A percentile compares a stretch with the other conserved stretches of the same genome.
phyloP scores from a whole-genome alignment of 2,113 vertebrate species.

The Coptodon bakossiorum region DNA sequence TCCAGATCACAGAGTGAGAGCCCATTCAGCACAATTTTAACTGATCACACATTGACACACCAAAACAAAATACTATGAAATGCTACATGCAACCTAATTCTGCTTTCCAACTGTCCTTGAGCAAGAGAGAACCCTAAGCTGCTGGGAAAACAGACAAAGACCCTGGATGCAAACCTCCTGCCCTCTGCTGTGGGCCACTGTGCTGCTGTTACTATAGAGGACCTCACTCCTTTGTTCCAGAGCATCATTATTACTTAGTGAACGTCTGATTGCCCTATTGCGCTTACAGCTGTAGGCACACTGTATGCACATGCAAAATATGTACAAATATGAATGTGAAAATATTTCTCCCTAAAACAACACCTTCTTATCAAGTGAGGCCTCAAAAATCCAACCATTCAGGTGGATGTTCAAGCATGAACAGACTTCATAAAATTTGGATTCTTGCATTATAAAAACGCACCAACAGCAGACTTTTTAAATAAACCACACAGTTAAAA shows the following conservation, averaged over 20 bases:
- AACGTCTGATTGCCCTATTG: fast-evolving
- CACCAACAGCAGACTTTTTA: background rate
- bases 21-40: background rate
- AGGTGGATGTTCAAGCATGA: fast-evolving
- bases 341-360: fast-evolving
- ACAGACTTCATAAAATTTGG: background rate
- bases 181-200: background rate
- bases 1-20: background rate
- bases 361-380: background rate
- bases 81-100: background rate
- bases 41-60: background rate
- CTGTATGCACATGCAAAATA: background rate
- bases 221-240: background rate
- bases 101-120: background rate
- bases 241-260: background rate
- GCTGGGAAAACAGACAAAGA: background rate
- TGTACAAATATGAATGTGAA: fast-evolving
- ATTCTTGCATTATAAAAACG: fast-evolving
- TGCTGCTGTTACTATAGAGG: background rate
- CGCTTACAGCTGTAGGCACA: background rate
- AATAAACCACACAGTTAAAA: background rate
- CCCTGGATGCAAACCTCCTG: background rate
- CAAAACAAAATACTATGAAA: background rate
- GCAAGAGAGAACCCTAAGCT: background rate
- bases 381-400: background rate